Base-by-base conservation (phyloP, 1,140 invertebrate species). In the Danaus melanippus region DNA sequence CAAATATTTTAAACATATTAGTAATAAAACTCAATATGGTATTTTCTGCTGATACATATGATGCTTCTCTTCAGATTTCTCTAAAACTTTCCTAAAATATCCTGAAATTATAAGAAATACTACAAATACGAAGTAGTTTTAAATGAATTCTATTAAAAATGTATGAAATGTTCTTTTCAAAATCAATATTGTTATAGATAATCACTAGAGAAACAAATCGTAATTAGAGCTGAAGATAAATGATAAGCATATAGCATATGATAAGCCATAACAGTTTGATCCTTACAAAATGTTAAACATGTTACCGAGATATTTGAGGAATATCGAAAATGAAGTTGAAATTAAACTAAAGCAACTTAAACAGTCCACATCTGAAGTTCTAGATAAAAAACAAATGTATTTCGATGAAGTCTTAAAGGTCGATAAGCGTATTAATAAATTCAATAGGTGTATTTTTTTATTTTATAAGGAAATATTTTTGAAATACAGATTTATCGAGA, bases 401-500 rank as follows among this genome's bases (percentile, higher is more conserved):
- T 58, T 59, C 42, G 82, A 87, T 66, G 55, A 77, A 63, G 48
- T 84, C 47, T 56, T 86, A 15, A 49, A 84, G 62, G 84, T 87
- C 59, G 46, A 44, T 49, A 50, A 42, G 12, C 15, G 8, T 56
- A 17, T 12, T 44, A 10, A 12, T 3, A 32, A 50, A 10, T 43
- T 52, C 10, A 10, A 12, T 44, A 21, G 9, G 39, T 52, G 46
- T 51, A 11, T 17, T 46, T 39, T 12, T 43, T 54, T 21, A 45
- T 47, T 47, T 42, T 3, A 11, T 50, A 41, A 44, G 9, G 5
- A 53, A 46, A 41, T 42, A 53, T 7, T 49, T 50, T 41, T 43
- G 15, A 21, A 53, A 67, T 82, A 64, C 54, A 87, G 85, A 72
- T 87, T 63, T 86, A 79, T 58, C 69, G 61, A 51, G 71, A 83